These are phyloP conservation scores for Cyprinodon diabolis DNA, from an alignment of 2,797 vertebrate species.

Conservation along the genomic window DNA sequence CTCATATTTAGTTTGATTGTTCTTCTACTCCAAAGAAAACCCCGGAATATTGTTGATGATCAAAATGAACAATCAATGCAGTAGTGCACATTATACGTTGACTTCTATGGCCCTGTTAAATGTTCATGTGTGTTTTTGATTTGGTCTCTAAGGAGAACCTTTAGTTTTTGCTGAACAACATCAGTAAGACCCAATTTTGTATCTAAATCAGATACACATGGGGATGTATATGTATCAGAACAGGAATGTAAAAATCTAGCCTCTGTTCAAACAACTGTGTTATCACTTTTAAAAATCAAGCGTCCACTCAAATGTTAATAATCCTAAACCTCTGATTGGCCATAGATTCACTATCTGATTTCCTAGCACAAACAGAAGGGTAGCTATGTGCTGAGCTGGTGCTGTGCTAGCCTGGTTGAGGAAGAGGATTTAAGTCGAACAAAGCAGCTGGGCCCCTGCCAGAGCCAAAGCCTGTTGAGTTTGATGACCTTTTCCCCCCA, in stretches of 20 bases:
- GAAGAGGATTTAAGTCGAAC: slow-evolving; percentile 74
- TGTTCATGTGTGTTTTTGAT: background rate
- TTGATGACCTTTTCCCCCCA: slow-evolving; percentile 37
- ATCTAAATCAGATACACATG: slow-evolving; percentile 26
- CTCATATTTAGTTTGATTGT: background rate
- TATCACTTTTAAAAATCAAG: slow-evolving; percentile 17
- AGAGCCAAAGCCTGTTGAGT: slow-evolving; percentile 65
- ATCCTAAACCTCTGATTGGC: slow-evolving; percentile 9
- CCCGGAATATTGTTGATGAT: background rate
- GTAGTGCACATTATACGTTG: background rate
- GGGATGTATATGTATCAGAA: slow-evolving; percentile 25
- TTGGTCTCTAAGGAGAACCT: background rate
- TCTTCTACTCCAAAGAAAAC: background rate
- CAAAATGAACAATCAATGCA: background rate
- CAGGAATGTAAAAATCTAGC: slow-evolving; percentile 33
- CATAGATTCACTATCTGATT: slow-evolving; percentile 9
- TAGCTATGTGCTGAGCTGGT: slow-evolving; percentile 67
- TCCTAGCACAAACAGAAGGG: slow-evolving; percentile 5
- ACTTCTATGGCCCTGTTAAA: background rate
- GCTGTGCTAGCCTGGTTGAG: slow-evolving; percentile 54
- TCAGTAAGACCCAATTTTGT: background rate
- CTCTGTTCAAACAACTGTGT: slow-evolving; percentile 12
- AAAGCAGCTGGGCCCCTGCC: slow-evolving; percentile 74
- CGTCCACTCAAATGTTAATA: slow-evolving; percentile 7
- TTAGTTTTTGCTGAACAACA: background rate